Percentiles rank a stretch among this genome's conserved stretches.
Conservation (phyloP, 1,140 invertebrate species). For the Ridgeia piscesae region DNA sequence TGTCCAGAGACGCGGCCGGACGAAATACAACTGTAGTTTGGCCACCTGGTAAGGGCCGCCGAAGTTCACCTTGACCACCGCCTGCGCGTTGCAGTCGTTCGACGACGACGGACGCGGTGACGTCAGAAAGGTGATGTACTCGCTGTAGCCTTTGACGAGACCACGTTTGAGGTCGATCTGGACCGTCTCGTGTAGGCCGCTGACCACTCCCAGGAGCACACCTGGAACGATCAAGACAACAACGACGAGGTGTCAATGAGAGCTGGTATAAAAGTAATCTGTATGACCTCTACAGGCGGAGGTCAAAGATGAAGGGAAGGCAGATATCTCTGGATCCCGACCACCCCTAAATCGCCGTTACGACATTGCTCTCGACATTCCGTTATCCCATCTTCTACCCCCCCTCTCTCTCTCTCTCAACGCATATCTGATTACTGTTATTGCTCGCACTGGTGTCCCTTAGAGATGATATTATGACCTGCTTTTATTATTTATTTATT, state of each 20-base stretch:
- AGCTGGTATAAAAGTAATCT: too few relatives aligned
- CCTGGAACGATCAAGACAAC: background rate
- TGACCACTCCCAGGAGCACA: background rate
- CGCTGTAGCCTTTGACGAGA: constrained; percentile 51
- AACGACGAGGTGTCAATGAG: background rate
- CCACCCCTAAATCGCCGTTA: too few relatives aligned
- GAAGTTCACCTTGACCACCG: constrained; percentile 51
- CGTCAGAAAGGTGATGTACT: constrained; percentile 46
- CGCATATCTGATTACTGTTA: too few relatives aligned
- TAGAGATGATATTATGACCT: too few relatives aligned
- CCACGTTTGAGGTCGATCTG: constrained; percentile 43
- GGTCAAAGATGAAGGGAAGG: too few relatives aligned
- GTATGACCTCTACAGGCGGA: too few relatives aligned
- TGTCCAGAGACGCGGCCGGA: constrained; percentile 51
- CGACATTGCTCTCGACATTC: too few relatives aligned
- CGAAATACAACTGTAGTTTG: constrained; percentile 47
- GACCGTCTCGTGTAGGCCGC: background rate
- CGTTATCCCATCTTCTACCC: too few relatives aligned
- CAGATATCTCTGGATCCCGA: too few relatives aligned
- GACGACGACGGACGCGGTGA: constrained; percentile 34
- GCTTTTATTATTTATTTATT: too few relatives aligned
- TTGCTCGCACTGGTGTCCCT: too few relatives aligned
- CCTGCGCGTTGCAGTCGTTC: constrained; percentile 44
- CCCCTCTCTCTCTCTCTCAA: too few relatives aligned
- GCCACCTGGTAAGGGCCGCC: constrained; percentile 39